Evolutionary conservation across 2,113 vertebrate species (phyloP).

Genomic region (Microtus pennsylvanicus): DNA sequence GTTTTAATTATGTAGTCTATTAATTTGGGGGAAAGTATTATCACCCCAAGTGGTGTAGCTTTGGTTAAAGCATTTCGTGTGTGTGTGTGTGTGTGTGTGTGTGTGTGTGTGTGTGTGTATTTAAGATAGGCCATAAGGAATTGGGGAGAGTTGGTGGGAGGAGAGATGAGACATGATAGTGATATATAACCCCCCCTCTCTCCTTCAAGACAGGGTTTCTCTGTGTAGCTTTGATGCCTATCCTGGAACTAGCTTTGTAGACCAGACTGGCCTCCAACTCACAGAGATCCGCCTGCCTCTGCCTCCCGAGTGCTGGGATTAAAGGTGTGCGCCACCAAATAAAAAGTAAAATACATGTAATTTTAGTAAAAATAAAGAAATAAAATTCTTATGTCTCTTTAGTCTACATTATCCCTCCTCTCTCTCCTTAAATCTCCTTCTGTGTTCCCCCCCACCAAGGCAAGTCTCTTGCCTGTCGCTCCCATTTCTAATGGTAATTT

Average conservation of each 20-base stretch:
- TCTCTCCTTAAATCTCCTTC: neutral
- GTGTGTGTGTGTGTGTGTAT: neutral
- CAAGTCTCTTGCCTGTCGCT: neutral
- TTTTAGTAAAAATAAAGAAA: neutral
- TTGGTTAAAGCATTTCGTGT: neutral
- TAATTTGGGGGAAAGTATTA: neutral
- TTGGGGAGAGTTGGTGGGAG: neutral
- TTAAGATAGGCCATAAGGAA: neutral
- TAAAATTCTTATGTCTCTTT: neutral
- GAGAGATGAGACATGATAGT: neutral
- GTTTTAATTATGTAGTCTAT: neutral
- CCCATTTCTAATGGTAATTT: neutral
- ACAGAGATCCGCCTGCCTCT: too few relatives aligned
- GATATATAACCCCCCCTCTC: too few relatives aligned
- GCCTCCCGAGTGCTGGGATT: too few relatives aligned
- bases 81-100: too few relatives aligned
- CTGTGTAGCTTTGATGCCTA: too few relatives aligned
- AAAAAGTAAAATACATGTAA: neutral
- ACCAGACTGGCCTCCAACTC: too few relatives aligned
- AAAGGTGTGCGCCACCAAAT: too few relatives aligned
- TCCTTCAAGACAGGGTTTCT: too few relatives aligned
- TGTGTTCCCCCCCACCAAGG: neutral
- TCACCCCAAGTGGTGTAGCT: neutral
- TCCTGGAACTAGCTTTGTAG: too few relatives aligned
- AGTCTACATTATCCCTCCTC: neutral